These are phyloP conservation scores for Chionomys nivalis DNA, from an alignment of 2,113 vertebrate species.

Conservation along the genomic window DNA sequence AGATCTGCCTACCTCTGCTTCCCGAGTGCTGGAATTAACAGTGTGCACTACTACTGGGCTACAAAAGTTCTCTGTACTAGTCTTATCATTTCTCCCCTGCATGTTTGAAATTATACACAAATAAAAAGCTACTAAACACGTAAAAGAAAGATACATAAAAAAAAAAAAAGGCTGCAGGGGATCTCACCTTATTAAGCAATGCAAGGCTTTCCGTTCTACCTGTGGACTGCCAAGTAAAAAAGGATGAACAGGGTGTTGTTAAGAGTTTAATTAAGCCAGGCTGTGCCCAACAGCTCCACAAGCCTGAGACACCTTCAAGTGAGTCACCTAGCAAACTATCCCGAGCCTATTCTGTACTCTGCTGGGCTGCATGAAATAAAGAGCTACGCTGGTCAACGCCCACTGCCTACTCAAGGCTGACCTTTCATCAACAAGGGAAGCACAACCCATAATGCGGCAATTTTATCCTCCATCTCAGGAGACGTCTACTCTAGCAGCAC, in stretches of 20 bases:
- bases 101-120: constrained; percentile 25
- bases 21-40: not conserved
- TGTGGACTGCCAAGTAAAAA: not conserved
- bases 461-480: constrained; percentile 11
- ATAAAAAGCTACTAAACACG: constrained; percentile 51
- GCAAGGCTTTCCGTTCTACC: not conserved
- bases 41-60: not conserved
- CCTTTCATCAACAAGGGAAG: constrained; percentile 17
- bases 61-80: not conserved
- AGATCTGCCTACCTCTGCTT: not conserved
- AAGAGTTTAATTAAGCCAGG: not conserved
- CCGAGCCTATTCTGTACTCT: not conserved
- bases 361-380: not conserved
- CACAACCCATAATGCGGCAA: not conserved
- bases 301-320: not conserved
- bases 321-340: not conserved
- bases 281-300: not conserved
- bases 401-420: not conserved
- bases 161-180: not conserved
- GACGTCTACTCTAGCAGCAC: not conserved
- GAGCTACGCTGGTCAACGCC: not conserved
- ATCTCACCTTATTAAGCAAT: not conserved
- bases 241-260: not conserved
- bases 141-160: not conserved
- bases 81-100: not conserved